Conservation (phyloP, 2,797 vertebrate genomes). For the Eupleurogrammus muticus region DNA sequence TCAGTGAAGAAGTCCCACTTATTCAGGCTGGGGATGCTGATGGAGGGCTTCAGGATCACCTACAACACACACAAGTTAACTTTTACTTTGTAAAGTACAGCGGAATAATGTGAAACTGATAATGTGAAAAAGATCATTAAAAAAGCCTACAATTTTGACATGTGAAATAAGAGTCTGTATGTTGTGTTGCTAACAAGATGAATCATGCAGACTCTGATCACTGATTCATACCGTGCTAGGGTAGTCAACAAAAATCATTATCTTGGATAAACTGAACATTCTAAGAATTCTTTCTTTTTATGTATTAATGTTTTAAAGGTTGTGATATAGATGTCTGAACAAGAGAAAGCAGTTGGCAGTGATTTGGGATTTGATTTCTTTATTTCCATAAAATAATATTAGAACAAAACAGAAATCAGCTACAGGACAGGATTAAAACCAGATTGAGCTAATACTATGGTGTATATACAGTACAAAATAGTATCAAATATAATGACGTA, state of each 20-base stretch:
- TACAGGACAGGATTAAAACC: no score
- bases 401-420: no score
- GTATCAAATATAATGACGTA: no score
- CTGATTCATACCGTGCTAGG: conserved; percentile 24
- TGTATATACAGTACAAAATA: no score
- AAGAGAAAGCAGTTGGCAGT: no score
- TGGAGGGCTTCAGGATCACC: conserved; percentile 90
- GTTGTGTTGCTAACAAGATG: not conserved
- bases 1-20: conserved; percentile 96
- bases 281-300: no score
- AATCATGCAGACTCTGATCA: conserved; percentile 3
- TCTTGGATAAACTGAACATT: not conserved
- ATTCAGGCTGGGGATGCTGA: conserved; percentile 90
- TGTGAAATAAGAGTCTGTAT: conserved; percentile 1
- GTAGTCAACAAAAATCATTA: conserved; percentile 14
- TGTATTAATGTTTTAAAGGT: no score
- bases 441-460: no score
- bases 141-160: not conserved
- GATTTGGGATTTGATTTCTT: no score
- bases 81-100: not conserved
- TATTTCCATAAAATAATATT: no score
- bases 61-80: conserved; percentile 32
- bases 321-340: no score
- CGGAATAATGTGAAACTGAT: not conserved
- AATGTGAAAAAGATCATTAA: not conserved